Conservation (phyloP, 2,113 vertebrate genomes). For the Catharus minimus region DNA sequence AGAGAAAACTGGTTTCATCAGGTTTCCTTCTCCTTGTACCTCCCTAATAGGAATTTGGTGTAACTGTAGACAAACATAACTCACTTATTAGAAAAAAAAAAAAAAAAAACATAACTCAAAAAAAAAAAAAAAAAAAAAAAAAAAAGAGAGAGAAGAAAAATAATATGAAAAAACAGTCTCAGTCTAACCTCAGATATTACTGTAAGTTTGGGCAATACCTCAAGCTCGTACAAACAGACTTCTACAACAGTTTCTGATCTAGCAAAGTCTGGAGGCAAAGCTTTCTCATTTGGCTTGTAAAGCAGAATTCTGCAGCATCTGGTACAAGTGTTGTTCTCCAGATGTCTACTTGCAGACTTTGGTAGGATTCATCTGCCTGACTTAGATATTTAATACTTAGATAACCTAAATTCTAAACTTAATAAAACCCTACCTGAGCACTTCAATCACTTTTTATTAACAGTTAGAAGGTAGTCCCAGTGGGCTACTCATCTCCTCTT, state of each 20-base stretch:
- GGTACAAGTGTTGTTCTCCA: neutral
- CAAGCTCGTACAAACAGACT: neutral
- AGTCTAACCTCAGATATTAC: neutral
- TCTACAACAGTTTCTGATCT: neutral
- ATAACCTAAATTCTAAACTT: neutral
- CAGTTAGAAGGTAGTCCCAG: neutral
- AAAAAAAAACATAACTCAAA: too few relatives aligned
- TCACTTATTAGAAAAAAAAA: neutral
- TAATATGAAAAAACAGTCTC: rapidly evolving
- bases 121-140: too few relatives aligned
- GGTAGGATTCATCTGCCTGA: neutral
- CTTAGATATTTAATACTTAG: neutral
- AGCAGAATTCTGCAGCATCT: neutral
- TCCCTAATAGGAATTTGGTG: neutral
- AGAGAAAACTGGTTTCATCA: neutral
- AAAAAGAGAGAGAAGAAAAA: too few relatives aligned
- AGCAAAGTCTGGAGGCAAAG: neutral
- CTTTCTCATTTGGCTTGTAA: neutral
- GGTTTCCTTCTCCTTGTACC: neutral
- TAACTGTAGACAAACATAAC: neutral
- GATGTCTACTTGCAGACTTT: neutral
- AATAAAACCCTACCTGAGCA: neutral
- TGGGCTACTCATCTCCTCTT: neutral
- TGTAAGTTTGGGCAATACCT: neutral
- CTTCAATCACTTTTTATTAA: neutral